Base-by-base conservation (phyloP, 2,888 invertebrate genomes). In the Rhorus exstirpatorius region DNA sequence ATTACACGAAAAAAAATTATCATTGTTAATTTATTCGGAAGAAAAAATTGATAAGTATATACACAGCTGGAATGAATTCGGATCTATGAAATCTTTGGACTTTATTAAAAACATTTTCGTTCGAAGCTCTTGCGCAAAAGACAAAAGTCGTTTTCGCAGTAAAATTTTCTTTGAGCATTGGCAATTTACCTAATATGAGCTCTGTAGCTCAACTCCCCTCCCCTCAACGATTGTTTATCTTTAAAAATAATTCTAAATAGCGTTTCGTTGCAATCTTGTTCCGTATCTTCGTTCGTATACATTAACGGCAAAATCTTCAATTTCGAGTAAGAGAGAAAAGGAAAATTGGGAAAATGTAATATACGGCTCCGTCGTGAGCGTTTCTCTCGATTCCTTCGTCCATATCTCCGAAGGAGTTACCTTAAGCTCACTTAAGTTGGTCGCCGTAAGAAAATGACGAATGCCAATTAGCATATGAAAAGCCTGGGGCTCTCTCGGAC, bases 381-480 rank as follows among this genome's bases (percentile, higher is more conserved):
- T 67, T 61, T 72, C 61, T 74, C 72, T 46, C 49, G 49, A 55
- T n/a, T 53, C 26, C 41, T 53, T 60, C 60, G 79, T 88, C 81
- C 76, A 76, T 74, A 84, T 83, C 86, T 80, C 70, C 80, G 85
- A 86, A 85, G 90, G 89, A 90, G 89, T 91, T 90, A 90, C 88
- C 87, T 88, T 90, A 90, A 92, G 91, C 90, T 89, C 88, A 92
- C 90, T 92, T 92, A 92, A 92, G 92, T 88, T 90, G 86, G 38
- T 46, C 83, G 86, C 88, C 88, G 89, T 92, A 92, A 92, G 92
- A 92, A 92, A 93, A 93, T 93, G 93, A 93, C 92, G 93, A 91
- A 93, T 93, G 92, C 91, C 92, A 93, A 93, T 93, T 93, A 93
- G 93, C 93, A 93, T 93, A 93, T 93, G 93, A 92, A 93, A 93